Conservation (phyloP, 2,797 vertebrate genomes). For the Tapera naevia region DNA sequence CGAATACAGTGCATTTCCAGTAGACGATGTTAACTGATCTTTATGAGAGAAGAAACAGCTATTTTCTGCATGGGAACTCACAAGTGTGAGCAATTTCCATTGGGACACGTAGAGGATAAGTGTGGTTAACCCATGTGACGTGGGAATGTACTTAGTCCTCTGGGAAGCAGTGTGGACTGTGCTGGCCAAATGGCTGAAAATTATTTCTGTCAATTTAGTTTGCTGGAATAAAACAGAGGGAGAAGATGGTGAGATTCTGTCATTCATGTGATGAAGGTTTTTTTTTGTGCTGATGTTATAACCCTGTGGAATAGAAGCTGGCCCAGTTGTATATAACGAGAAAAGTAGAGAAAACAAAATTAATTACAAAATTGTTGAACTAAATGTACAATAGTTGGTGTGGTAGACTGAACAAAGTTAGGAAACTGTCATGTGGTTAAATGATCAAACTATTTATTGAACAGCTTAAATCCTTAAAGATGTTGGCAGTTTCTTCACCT, state of each 20-base stretch:
- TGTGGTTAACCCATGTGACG: not conserved
- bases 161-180: not conserved
- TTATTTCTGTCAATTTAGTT: not conserved
- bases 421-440: not conserved
- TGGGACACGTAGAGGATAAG: not conserved
- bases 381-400: not conserved
- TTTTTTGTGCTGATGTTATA: not conserved
- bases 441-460: not conserved
- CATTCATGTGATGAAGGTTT: not conserved
- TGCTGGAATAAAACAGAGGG: not conserved
- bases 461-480: not conserved
- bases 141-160: not conserved
- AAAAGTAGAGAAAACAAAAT: not conserved
- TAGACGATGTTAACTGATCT: not conserved
- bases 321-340: fast-evolving
- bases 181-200: not conserved
- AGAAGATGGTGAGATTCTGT: not conserved
- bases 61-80: not conserved
- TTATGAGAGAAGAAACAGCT: not conserved
- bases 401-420: not conserved
- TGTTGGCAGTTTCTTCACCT: not conserved
- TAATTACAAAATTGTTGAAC: not conserved
- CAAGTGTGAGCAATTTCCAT: not conserved
- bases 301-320: not conserved
- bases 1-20: not conserved